Evolutionary conservation across 1,140 invertebrate genomes (phyloP).

Genomic region (Drosophila carrolli): DNA sequence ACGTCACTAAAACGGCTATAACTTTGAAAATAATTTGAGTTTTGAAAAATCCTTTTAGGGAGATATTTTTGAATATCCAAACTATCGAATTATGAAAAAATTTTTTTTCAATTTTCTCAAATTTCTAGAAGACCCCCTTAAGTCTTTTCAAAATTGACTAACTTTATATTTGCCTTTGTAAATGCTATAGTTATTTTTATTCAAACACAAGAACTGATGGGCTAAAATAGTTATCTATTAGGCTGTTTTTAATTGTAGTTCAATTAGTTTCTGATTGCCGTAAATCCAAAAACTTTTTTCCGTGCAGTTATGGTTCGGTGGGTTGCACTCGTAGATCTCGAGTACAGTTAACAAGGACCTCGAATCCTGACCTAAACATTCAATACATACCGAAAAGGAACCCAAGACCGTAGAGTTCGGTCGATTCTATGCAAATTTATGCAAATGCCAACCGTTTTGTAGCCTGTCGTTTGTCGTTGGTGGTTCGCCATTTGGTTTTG

Average conservation of each 20-base stretch:
- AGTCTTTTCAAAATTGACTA: no score
- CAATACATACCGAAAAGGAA: not conserved
- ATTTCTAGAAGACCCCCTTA: no score
- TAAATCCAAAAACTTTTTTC: not conserved
- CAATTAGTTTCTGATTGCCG: not conserved
- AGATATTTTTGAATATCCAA: no score
- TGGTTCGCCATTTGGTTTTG: constrained; percentile 23
- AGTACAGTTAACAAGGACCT: constrained; percentile 39
- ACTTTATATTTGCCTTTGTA: no score
- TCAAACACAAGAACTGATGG: no score
- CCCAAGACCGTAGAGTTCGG: not conserved
- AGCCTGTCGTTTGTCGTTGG: constrained; percentile 14
- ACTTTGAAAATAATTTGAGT: no score
- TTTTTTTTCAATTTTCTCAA: no score
- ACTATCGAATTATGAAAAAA: no score
- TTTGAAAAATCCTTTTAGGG: no score
- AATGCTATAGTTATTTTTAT: no score
- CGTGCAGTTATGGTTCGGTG: constrained; percentile 20
- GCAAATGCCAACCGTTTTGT: constrained; percentile 69
- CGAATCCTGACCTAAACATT: constrained; percentile 30
- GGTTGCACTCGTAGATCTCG: not conserved
- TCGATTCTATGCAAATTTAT: constrained; percentile 71
- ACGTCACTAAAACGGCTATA: no score
- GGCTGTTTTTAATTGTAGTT: not conserved
- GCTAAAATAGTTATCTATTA: no score